Evolutionary conservation across 2,797 vertebrate genomes (phyloP), one percentile per base, ranked within the genome.

Genomic region (Sphaeramia orbicularis): DNA sequence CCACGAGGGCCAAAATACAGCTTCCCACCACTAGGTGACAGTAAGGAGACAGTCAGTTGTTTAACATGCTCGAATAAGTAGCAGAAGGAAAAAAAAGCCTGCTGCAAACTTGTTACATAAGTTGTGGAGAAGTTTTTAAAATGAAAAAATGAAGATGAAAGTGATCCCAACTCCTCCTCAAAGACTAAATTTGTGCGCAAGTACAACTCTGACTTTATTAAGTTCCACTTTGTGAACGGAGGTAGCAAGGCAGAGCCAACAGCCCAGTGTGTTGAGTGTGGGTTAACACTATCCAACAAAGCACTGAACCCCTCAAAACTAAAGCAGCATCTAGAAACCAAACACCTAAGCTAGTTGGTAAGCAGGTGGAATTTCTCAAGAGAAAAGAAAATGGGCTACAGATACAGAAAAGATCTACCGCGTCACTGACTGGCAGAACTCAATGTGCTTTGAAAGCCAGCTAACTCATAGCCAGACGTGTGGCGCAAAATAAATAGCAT

Each of bases 401-500:
- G n/a, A 19, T 19, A 12, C 44, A 19, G 16, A 47, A 47, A 47
- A 47, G 18, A 15, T 47, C 44, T 47, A 21, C 21, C 2, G 18
- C 47, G 15, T 47, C 18, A 19, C 16, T 47, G 8, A 21, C 44
- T 47, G 16, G 6, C 8, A 18, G 19, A 1, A 18, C 43, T 12
- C 19, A 19, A 47, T 47, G 15, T 19, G 44, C 44, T 44, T 16
- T 50, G 21, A 35, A 27, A 38, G 5, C 63, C 2, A 38, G 50
- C 32, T 61, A 55, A 43, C 12, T 38, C 4, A 0, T 61, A 50
- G 57, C 27, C 15, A 69, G 38, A 45, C 47, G 2, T 58, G 45
- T 58, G 45, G 70, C 60, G 38, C 14, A 38, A 37, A 32, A 36
- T 49, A 66, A 12, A 63, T 66, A 43, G 13, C 50, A 4, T 74